A percentile compares a stretch with the other conserved stretches of the same genome.
Evolutionary conservation across 2,888 invertebrate genomes (phyloP).

Genomic region (Ormyrus rosae): DNA sequence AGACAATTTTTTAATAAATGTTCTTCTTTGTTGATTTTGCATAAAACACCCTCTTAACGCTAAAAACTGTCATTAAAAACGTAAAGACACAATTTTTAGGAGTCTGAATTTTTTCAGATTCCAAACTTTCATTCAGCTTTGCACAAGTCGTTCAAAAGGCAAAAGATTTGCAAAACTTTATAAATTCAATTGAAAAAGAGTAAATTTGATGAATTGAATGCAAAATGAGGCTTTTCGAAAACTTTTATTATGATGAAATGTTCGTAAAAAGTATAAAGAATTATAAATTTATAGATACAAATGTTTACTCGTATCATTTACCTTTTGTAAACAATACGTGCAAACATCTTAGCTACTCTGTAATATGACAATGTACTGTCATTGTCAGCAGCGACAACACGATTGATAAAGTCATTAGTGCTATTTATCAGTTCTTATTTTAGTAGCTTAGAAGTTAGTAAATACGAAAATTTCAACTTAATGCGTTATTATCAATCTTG

Average conservation of each 20-base stretch:
- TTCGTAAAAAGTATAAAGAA: background rate
- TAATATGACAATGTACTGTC: conserved; percentile 57
- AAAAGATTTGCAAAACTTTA: conserved; percentile 10
- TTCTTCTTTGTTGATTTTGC: background rate
- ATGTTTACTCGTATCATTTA: conserved; percentile 42
- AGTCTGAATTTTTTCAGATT: background rate
- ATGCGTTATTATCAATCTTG: conserved; percentile 52
- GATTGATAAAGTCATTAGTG: conserved; percentile 60
- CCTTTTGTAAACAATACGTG: conserved; percentile 30
- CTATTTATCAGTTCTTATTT: conserved; percentile 59
- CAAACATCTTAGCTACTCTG: conserved; percentile 52
- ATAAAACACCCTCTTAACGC: conserved; percentile 17
- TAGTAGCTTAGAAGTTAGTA: conserved; percentile 56
- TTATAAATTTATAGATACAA: conserved; percentile 34
- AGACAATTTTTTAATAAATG: conserved; percentile 7
- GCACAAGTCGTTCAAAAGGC: conserved; percentile 5
- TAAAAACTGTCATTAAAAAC: conserved; percentile 12
- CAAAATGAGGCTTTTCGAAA: conserved; percentile 22
- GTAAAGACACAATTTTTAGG: conserved; percentile 22
- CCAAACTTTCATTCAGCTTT: conserved; percentile 4
- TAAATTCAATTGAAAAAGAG: background rate
- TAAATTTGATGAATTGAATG: background rate
- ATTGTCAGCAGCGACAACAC: conserved; percentile 53
- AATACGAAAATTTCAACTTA: conserved; percentile 56
- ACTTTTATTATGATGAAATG: conserved; percentile 14